These are phyloP conservation scores for Donacobius atricapilla DNA, from an alignment of 2,113 vertebrate genomes.

Conservation along the genomic window DNA sequence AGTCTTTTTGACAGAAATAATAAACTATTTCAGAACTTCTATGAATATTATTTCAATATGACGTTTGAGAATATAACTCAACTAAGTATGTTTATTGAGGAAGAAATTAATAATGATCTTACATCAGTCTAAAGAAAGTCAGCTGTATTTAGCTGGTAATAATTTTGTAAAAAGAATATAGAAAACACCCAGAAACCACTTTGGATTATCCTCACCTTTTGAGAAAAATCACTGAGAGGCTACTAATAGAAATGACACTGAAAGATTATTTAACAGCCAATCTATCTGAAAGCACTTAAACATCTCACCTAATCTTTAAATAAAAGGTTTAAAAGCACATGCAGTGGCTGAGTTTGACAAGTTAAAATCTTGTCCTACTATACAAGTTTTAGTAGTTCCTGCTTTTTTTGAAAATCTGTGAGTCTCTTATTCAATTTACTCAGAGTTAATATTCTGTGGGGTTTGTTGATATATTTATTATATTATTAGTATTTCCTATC, in stretches of 20 bases:
- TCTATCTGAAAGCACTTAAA: not conserved
- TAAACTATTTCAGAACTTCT: not conserved
- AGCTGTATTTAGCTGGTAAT: not conserved
- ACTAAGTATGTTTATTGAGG: not conserved
- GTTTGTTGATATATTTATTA: not conserved
- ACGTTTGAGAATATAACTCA: not conserved
- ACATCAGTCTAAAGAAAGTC: not conserved
- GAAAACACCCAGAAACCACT: not conserved
- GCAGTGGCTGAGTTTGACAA: not conserved
- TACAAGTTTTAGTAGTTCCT: not conserved
- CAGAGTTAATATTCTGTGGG: not conserved
- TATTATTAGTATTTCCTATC: not conserved
- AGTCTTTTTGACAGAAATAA: not conserved
- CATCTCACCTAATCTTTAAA: not conserved
- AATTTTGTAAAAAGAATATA: not conserved
- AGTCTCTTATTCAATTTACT: not conserved
- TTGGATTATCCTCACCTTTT: not conserved
- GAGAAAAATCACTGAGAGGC: not conserved
- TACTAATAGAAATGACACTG: not conserved
- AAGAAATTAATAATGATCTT: not conserved
- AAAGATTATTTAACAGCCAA: not conserved
- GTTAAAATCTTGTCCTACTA: not conserved
- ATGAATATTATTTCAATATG: not conserved
- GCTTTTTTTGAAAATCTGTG: rapidly evolving
- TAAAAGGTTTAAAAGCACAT: not conserved